Base-by-base conservation (phyloP, 2,797 vertebrate genomes). In the Clarias pachynema region DNA sequence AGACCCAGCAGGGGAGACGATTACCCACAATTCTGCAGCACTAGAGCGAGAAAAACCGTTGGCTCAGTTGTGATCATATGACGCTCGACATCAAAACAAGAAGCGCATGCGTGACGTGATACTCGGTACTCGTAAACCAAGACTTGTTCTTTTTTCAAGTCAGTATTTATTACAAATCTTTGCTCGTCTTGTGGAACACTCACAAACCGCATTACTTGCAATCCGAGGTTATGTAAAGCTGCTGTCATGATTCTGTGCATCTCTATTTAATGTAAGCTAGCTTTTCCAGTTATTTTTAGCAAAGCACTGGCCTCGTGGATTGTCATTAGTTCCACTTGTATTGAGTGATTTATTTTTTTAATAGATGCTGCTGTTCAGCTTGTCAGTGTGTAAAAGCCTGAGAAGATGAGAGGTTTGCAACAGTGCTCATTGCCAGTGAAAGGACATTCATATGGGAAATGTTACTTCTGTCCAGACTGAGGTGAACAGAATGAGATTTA, bases 291-390 rank as follows among this genome's bases (percentile, higher is more conserved):
- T n/a, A 7, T 63, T 81, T 44, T 73, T 85, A 44, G 59, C 66
- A 63, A 16, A 74, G 37, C 29, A n/a, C 31, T 44, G 22, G 24
- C 81, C 62, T 29, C n/a, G 29, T 73, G 34, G 15, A 81, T 78
- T 83, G 44, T 81, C 63, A 81, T 80, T 81, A 70, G 81, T 62
- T 83, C 63, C 65, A 63, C 44, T 86, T 56, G 66, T 5, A 5
- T 68, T 81, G 72, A 37, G 57, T 80, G 62, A 77, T 31, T 75
- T 29, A 3, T 34, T 34, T 34, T 34, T 34, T 34, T 34, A 80
- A 57, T 83, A 26, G 31, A 31, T 73, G 70, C 65, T 84, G 59
- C n/a, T 85, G 57, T 85, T 56, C 68, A 65, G 29, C 18, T 14
- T 72, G 73, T 78, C 60, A 66, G 63, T n/a, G 22, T 40, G 44